These are phyloP conservation scores for Tachypleus tridentatus DNA, from an alignment of 1,140 invertebrate species.

Conservation along the genomic window DNA sequence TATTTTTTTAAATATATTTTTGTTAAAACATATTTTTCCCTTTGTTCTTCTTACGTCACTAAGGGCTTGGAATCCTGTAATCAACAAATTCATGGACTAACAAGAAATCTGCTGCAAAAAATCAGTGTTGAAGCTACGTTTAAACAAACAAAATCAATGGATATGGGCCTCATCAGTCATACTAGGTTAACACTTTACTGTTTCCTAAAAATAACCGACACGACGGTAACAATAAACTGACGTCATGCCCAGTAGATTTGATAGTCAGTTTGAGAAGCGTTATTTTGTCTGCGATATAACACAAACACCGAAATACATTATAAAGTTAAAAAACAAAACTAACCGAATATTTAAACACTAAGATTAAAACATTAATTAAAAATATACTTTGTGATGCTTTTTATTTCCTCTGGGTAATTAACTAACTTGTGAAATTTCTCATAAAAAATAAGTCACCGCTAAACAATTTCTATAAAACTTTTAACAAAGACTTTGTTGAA, in stretches of 20 bases:
- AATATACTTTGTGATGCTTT: background rate
- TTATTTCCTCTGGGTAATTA: too few relatives aligned
- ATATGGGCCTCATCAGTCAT: background rate
- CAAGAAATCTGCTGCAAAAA: background rate
- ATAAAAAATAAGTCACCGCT: background rate
- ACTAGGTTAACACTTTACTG: background rate
- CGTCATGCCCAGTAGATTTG: background rate
- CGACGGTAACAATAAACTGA: background rate
- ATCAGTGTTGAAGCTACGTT: background rate
- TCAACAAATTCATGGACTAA: background rate
- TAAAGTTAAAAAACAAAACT: too few relatives aligned
- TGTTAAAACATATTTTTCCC: too few relatives aligned
- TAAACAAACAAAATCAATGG: background rate
- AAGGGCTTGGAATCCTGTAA: conserved; percentile 25
- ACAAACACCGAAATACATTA: too few relatives aligned
- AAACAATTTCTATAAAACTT: background rate
- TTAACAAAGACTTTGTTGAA: background rate
- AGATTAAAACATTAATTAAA: background rate
- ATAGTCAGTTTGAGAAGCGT: too few relatives aligned
- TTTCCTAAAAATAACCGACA: background rate
- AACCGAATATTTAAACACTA: background rate
- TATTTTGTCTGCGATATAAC: too few relatives aligned
- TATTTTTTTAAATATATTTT: too few relatives aligned
- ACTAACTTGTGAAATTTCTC: background rate
- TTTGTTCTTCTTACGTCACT: too few relatives aligned